Evolutionary conservation across 2,113 vertebrate species (phyloP).

Genomic region (Mobula birostris): DNA sequence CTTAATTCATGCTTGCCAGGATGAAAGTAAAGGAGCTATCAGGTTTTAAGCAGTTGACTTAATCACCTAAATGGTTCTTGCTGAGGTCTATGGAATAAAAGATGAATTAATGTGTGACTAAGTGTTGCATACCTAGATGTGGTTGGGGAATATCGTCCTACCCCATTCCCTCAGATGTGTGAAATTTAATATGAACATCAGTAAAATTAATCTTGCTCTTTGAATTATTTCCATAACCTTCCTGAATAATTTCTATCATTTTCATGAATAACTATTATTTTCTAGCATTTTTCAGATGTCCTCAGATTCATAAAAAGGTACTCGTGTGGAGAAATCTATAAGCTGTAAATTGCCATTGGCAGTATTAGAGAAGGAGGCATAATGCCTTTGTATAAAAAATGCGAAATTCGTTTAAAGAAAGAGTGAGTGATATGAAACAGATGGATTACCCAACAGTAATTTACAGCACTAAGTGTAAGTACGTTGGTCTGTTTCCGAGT

Average conservation of each 20-base stretch:
- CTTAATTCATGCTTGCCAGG: conserved; percentile 43
- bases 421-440: neutral
- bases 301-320: neutral
- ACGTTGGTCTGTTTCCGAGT: neutral
- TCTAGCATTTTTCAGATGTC: neutral
- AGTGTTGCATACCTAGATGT: neutral
- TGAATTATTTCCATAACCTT: neutral
- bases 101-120: neutral
- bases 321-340: neutral
- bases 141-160: neutral
- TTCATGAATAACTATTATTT: no score
- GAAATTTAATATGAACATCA: neutral
- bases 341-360: neutral
- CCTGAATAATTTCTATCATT: no score
- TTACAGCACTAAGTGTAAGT: neutral
- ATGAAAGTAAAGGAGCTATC: conserved; percentile 27
- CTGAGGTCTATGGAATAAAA: neutral
- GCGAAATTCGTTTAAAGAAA: neutral
- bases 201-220: neutral
- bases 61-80: neutral
- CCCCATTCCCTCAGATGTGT: neutral
- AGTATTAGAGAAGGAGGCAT: neutral
- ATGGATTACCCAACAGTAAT: neutral
- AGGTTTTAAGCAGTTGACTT: neutral
- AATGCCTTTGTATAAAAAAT: neutral